A percentile compares a stretch with the other conserved stretches of the same genome.
Evolutionary conservation across 2,113 vertebrate species (phyloP).

Genomic region (Nesoenas mayeri): DNA sequence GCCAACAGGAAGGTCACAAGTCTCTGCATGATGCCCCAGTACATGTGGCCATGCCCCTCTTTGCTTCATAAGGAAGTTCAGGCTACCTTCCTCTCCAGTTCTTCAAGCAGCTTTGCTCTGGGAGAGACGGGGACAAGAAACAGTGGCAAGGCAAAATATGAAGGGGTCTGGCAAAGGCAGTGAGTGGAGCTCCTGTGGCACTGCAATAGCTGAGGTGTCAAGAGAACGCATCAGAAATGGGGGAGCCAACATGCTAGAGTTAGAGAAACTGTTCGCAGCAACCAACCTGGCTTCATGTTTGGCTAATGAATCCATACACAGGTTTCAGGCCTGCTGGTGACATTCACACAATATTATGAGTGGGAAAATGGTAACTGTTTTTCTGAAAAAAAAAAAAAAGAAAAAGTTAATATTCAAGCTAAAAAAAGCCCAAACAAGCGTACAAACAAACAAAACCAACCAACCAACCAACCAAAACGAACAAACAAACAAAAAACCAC

Average conservation of each 20-base stretch:
- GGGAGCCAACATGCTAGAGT: neutral
- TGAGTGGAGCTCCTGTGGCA: neutral
- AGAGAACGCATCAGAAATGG: neutral
- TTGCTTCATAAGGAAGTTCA: neutral
- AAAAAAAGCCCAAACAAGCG: neutral
- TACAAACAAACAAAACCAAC: too few relatives aligned
- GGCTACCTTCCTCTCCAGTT: neutral
- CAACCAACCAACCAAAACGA: too few relatives aligned
- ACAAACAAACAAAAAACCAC: neutral
- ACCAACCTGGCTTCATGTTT: neutral
- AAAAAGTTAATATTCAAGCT: neutral
- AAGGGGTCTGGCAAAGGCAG: neutral
- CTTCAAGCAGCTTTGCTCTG: neutral
- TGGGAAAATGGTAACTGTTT: conserved; percentile 15
- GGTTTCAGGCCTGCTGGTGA: conserved; percentile 30
- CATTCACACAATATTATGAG: neutral
- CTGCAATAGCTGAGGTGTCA: neutral
- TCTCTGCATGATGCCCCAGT: neutral
- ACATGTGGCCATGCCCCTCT: neutral
- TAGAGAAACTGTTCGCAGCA: neutral
- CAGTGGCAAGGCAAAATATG: neutral
- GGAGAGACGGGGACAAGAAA: neutral
- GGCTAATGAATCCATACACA: neutral
- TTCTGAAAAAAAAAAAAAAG: conserved; percentile 5
- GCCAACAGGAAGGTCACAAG: neutral